phyloP scores from a whole-genome alignment of 2,113 vertebrate species.

The Plecturocebus donacophilus region DNA sequence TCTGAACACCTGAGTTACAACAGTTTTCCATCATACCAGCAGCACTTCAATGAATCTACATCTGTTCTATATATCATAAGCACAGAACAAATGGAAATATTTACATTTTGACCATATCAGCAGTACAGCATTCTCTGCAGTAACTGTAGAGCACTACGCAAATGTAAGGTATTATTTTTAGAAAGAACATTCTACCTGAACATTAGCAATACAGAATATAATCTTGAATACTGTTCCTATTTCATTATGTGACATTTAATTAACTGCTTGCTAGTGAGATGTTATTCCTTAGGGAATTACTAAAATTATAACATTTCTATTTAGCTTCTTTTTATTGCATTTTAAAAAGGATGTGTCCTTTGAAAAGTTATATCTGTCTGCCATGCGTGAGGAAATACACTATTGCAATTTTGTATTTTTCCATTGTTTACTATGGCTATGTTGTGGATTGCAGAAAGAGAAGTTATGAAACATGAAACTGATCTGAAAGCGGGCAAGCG shows the following conservation, averaged over 20 bases:
- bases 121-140: conserved; percentile 66
- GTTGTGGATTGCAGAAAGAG: conserved; percentile 89
- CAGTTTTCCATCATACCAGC: conserved; percentile 64
- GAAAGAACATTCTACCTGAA: conserved; percentile 52
- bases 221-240: conserved; percentile 45
- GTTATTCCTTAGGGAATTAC: conserved; percentile 63
- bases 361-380: conserved; percentile 82
- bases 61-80: conserved; percentile 52
- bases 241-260: conserved; percentile 51
- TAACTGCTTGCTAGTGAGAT: conserved; percentile 60
- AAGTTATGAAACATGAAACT: conserved; percentile 93
- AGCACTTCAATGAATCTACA: conserved; percentile 62
- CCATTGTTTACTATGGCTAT: conserved; percentile 82
- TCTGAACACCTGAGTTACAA: conserved; percentile 54
- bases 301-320: conserved; percentile 45
- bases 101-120: conserved; percentile 35
- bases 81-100: conserved; percentile 67
- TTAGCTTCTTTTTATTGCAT: conserved; percentile 54
- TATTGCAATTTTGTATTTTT: conserved; percentile 81
- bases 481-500: conserved; percentile 91
- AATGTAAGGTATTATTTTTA: conserved; percentile 48
- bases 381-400: conserved; percentile 61
- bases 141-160: conserved; percentile 63
- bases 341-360: conserved; percentile 73
- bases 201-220: conserved; percentile 56